phyloP scores from a whole-genome alignment of 2,797 vertebrate genomes.

The Cetoscarus ocellatus region DNA sequence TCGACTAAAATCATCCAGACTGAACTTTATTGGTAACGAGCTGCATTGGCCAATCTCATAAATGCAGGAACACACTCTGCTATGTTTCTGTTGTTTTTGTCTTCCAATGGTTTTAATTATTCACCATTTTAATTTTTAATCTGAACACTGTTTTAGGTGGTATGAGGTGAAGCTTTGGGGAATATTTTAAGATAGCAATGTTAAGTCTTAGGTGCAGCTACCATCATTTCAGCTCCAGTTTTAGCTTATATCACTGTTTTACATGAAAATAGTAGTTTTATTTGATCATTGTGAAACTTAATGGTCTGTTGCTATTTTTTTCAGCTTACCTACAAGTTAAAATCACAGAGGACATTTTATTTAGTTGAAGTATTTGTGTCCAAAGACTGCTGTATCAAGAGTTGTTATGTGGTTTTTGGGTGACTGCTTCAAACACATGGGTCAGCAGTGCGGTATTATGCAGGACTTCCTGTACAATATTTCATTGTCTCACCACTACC shows the following conservation, averaged over 20 bases:
- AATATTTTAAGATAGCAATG: background rate
- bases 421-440: background rate
- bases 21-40: too few species aligned
- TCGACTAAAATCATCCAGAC: too few species aligned
- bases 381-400: background rate
- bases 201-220: background rate
- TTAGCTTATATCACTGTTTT: too few species aligned
- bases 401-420: background rate
- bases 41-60: background rate
- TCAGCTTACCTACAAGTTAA: too few species aligned
- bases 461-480: conserved; percentile 7
- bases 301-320: too few species aligned
- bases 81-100: background rate
- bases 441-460: background rate
- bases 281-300: background rate
- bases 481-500: conserved; percentile 12
- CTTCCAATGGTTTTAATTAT: background rate
- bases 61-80: background rate
- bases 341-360: too few species aligned
- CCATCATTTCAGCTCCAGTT: too few species aligned
- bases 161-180: background rate
- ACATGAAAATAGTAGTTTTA: background rate
- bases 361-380: too few species aligned
- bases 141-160: background rate
- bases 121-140: background rate